These are phyloP conservation scores for Alces alces DNA, from an alignment of 2,113 vertebrate genomes.

Conservation along the genomic window DNA sequence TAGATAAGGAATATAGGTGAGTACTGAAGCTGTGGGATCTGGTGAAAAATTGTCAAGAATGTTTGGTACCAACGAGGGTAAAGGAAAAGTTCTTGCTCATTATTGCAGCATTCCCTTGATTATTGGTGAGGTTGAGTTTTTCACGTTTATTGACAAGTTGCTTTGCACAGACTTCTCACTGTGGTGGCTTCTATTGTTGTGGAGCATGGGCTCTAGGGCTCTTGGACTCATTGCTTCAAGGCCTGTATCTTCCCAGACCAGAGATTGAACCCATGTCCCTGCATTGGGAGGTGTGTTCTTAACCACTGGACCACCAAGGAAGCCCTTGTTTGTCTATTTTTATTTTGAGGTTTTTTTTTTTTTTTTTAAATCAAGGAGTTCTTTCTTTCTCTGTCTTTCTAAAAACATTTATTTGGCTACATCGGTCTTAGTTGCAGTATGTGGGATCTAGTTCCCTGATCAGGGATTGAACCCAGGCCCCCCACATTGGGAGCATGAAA, in stretches of 20 bases:
- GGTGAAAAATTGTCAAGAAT: neutral
- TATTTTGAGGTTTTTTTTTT: neutral
- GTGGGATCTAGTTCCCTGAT: neutral
- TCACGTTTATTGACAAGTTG: neutral
- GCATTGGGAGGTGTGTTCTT: neutral
- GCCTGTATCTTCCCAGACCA: neutral
- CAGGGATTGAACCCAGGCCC: neutral
- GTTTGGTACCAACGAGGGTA: neutral
- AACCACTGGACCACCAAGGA: neutral
- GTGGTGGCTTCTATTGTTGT: neutral
- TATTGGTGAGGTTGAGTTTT: neutral
- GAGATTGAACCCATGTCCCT: neutral
- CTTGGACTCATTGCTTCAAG: neutral
- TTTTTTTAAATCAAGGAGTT: neutral
- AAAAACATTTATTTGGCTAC: neutral
- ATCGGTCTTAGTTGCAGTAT: neutral
- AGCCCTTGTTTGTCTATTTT: neutral
- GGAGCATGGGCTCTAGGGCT: neutral
- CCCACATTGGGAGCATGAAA: neutral
- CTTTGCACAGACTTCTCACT: neutral
- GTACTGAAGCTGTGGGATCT: neutral
- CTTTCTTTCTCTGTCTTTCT: neutral
- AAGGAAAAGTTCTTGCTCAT: neutral
- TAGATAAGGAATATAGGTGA: neutral
- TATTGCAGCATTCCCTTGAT: neutral